Conservation (phyloP, 2,888 invertebrate genomes). For the Julus scandinavius region DNA sequence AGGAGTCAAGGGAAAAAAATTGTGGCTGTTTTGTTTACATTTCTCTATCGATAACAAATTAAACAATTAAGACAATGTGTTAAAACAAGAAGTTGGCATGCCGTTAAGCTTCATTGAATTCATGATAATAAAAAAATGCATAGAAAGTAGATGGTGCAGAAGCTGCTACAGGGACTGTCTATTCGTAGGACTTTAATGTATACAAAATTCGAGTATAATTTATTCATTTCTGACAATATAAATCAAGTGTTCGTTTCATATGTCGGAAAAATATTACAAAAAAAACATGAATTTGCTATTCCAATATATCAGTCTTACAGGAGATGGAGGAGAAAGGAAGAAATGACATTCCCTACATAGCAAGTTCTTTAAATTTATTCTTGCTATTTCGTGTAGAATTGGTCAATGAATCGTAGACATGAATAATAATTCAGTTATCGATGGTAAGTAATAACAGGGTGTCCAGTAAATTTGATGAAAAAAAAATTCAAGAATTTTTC, state of each 20-base stretch:
- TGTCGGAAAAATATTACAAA: neutral
- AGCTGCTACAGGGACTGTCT: neutral
- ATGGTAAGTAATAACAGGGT: neutral
- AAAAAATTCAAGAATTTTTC: too few relatives aligned
- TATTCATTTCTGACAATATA: conserved; percentile 29
- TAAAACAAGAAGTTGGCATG: neutral
- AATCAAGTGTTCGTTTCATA: neutral
- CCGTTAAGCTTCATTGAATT: neutral
- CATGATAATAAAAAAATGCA: neutral
- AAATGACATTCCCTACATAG: neutral
- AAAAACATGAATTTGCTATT: neutral
- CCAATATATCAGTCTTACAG: neutral
- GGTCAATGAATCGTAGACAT: neutral
- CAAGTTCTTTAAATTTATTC: neutral
- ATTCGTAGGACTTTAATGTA: neutral
- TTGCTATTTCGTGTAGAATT: neutral
- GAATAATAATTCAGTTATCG: neutral
- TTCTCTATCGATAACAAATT: neutral
- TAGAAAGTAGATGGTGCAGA: neutral
- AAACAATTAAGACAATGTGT: neutral
- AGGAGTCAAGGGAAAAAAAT: neutral
- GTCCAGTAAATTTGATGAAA: too few relatives aligned
- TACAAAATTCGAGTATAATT: neutral
- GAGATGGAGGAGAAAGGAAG: neutral
- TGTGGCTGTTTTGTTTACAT: neutral